Percentiles rank a stretch among this genome's conserved stretches.
phyloP scores from a whole-genome alignment of 2,113 vertebrate genomes.

The Salvator merianae region DNA sequence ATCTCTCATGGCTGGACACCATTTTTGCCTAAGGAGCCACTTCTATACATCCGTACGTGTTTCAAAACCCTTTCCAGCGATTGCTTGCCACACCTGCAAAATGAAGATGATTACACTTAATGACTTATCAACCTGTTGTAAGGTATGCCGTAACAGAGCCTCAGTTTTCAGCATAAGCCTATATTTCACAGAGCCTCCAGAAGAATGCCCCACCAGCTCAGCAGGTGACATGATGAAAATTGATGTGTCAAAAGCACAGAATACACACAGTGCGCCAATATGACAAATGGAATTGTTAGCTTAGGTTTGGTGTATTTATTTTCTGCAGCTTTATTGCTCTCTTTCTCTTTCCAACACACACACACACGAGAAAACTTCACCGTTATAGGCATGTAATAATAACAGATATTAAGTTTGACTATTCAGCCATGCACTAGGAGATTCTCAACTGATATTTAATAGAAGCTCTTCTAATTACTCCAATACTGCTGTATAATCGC shows the following conservation, averaged over 20 bases:
- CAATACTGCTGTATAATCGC: neutral
- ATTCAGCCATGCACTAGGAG: neutral
- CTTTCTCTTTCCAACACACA: neutral
- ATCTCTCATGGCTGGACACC: no score
- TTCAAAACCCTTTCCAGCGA: neutral
- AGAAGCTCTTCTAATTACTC: conserved; percentile 3
- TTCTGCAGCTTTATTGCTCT: neutral
- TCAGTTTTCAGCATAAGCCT: neutral
- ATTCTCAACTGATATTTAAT: neutral
- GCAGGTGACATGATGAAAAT: conserved; percentile 1
- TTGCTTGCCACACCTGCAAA: neutral
- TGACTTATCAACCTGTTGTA: neutral
- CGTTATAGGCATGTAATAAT: neutral
- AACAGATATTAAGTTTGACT: conserved; percentile 5
- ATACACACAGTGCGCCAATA: neutral
- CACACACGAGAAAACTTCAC: neutral
- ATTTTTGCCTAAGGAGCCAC: no score
- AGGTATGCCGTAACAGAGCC: neutral
- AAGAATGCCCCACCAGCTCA: neutral
- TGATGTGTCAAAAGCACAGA: conserved; percentile 2
- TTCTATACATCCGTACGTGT: no score
- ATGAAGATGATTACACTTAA: neutral
- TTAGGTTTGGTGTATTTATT: conserved; percentile 22
- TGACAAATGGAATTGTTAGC: conserved; percentile 30
- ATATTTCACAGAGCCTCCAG: conserved; percentile 2